Percentiles rank a stretch among this genome's conserved stretches.
Conservation (phyloP, 2,888 invertebrate species). For the Lucinisca nassula region DNA sequence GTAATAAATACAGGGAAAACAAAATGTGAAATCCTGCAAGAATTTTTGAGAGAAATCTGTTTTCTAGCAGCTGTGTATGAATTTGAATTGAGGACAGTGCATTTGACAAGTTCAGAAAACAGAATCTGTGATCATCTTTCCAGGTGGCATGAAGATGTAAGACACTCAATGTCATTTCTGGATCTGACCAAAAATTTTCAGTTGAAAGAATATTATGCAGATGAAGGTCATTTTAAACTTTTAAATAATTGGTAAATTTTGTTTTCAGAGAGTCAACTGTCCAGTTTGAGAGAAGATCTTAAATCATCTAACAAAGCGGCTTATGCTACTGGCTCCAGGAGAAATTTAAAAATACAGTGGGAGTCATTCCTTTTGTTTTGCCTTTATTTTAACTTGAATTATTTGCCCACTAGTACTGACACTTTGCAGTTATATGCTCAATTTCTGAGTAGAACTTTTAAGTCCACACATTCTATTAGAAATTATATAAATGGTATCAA, state of each 20-base stretch:
- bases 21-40: conserved; percentile 31
- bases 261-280: neutral
- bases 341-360: neutral
- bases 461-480: too few relatives aligned
- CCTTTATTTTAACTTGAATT: too few relatives aligned
- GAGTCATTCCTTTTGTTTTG: neutral
- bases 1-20: conserved; percentile 32
- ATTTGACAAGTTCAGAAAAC: conserved; percentile 22
- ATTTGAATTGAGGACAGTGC: conserved; percentile 32
- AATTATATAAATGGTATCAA: too few relatives aligned
- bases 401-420: neutral
- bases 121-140: conserved; percentile 41
- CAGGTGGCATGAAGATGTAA: conserved; percentile 27
- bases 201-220: neutral
- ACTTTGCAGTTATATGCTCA: neutral
- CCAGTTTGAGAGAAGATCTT: neutral
- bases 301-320: neutral
- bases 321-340: neutral
- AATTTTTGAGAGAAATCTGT: conserved; percentile 51
- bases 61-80: conserved; percentile 26
- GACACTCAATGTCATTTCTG: neutral
- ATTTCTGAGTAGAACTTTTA: too few relatives aligned
- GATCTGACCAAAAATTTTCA: neutral
- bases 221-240: neutral
- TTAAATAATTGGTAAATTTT: neutral